A percentile compares a stretch with the other conserved stretches of the same genome.
Conservation (phyloP, 2,888 invertebrate species). For the Lasioglossum malachurum region DNA sequence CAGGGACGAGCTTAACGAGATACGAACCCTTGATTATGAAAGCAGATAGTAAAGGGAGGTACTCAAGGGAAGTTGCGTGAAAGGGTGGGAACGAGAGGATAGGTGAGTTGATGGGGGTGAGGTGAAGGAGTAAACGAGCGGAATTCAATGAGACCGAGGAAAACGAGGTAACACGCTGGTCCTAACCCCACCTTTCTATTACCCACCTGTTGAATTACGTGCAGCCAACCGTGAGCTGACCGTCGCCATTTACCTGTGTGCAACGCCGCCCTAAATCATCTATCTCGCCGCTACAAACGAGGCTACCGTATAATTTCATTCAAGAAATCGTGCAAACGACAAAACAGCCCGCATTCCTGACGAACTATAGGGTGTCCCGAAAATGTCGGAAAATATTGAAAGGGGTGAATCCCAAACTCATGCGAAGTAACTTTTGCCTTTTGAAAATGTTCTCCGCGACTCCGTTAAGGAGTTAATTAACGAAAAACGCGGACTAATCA, state of each 20-base stretch:
- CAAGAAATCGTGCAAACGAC: not conserved
- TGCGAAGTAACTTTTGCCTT: no score
- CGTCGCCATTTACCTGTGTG: slow-evolving; percentile 67
- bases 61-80: slow-evolving; percentile 33
- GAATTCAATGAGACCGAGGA: slow-evolving; percentile 65
- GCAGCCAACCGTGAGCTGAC: slow-evolving; percentile 62
- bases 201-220: slow-evolving; percentile 81
- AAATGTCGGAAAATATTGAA: no score
- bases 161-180: slow-evolving; percentile 66
- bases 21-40: slow-evolving; percentile 44
- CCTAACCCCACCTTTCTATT: slow-evolving; percentile 75
- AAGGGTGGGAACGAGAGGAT: slow-evolving; percentile 58
- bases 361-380: not conserved
- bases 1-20: slow-evolving; percentile 8
- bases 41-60: slow-evolving; percentile 9
- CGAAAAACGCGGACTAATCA: no score
- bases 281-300: slow-evolving; percentile 43
- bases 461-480: no score
- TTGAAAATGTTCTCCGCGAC: no score
- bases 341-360: not conserved
- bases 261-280: slow-evolving; percentile 62
- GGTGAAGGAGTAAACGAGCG: slow-evolving; percentile 62
- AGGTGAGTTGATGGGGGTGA: slow-evolving; percentile 28
- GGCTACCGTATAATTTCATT: slow-evolving; percentile 39
- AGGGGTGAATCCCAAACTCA: not conserved